phyloP scores from a whole-genome alignment of 2,113 vertebrate genomes.

The Oreotragus oreotragus region DNA sequence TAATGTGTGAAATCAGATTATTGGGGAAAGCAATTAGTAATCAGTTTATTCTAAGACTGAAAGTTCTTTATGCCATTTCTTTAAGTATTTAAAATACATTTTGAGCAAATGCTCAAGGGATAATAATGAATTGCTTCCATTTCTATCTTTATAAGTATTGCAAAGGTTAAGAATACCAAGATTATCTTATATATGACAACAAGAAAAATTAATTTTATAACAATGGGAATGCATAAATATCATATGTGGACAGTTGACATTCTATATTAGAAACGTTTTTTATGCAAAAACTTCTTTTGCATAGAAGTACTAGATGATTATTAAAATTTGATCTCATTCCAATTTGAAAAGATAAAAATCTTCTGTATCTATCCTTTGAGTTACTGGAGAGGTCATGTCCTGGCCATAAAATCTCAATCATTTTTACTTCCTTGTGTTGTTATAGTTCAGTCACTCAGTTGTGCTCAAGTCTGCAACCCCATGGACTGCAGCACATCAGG shows the following conservation, averaged over 20 bases:
- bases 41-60: not conserved
- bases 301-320: not conserved
- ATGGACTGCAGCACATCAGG: not conserved
- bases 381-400: not conserved
- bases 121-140: not conserved
- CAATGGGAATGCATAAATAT: not conserved
- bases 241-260: not conserved
- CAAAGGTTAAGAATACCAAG: not conserved
- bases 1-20: constrained; percentile 2
- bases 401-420: not conserved
- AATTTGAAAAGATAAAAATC: not conserved
- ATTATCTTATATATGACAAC: not conserved
- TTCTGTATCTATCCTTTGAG: not conserved
- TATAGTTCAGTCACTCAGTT: not conserved
- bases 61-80: not conserved
- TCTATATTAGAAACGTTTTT: not conserved
- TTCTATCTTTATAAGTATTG: not conserved
- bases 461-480: not conserved
- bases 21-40: not conserved
- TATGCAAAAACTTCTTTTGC: not conserved
- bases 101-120: not conserved
- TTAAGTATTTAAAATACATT: constrained; percentile 1
- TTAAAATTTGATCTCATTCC: not conserved
- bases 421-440: not conserved
- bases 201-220: not conserved